Conservation (phyloP, 2,888 invertebrate genomes). For the Hipparchia semele region DNA sequence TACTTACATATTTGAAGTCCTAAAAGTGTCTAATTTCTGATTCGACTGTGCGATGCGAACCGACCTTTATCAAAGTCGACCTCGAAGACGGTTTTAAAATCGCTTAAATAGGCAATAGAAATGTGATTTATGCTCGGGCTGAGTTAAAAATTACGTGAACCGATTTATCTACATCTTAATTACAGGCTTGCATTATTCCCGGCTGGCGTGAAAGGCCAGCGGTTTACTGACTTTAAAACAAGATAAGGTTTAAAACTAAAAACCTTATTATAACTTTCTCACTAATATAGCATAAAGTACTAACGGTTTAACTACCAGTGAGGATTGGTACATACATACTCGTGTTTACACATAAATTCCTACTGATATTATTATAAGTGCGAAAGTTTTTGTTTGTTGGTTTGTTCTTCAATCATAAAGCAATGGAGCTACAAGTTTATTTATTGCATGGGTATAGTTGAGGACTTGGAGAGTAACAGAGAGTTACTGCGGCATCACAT, state of each 20-base stretch:
- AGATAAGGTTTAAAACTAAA: slow-evolving; percentile 5
- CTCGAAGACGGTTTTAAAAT: slow-evolving; percentile 3
- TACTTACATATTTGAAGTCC: no score
- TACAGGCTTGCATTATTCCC: slow-evolving; percentile 36
- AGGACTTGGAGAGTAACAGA: no score
- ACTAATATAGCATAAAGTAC: not conserved
- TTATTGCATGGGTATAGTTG: no score
- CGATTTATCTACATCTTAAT: slow-evolving; percentile 40
- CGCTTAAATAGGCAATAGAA: slow-evolving; percentile 15
- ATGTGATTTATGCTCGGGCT: slow-evolving; percentile 30
- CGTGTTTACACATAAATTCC: no score
- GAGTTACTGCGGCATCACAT: no score
- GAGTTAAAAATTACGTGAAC: slow-evolving; percentile 28
- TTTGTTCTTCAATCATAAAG: no score
- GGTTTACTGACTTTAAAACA: slow-evolving; percentile 26
- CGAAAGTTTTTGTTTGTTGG: no score
- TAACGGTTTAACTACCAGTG: no score
- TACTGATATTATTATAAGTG: no score
- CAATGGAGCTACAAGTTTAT: no score
- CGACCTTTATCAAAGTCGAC: not conserved
- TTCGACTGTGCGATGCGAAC: not conserved
- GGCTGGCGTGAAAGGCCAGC: slow-evolving; percentile 32
- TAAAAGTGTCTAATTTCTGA: no score
- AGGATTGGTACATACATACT: no score
- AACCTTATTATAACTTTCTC: not conserved